These are phyloP conservation scores for Brachystomella parvula DNA, from an alignment of 1,140 invertebrate genomes.

Conservation along the genomic window DNA sequence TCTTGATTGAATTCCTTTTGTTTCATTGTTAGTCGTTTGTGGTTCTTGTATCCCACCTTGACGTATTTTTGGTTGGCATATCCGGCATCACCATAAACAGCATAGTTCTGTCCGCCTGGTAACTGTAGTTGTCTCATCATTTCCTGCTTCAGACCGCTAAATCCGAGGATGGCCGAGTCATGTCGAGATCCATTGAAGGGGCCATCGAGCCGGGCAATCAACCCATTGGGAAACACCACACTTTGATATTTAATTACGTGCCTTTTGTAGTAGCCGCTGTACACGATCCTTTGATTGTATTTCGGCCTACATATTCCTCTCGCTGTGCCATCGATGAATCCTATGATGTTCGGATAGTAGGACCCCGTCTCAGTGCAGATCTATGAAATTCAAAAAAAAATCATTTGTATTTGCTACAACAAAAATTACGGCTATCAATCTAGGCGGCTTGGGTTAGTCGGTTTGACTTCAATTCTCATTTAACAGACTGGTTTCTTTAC, in stretches of 20 bases:
- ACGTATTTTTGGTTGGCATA: not conserved
- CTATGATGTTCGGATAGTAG: not conserved
- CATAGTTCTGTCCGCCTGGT: not conserved
- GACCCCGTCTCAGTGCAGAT: not conserved
- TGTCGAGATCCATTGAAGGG: conserved; percentile 13
- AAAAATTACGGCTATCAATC: not conserved
- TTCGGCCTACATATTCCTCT: conserved; percentile 17
- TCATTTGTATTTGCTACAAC: not conserved
- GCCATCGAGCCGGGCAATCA: conserved; percentile 16
- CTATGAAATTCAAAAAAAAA: not conserved
- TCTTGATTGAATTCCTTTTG: not conserved
- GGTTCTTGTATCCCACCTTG: not conserved
- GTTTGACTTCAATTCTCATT: not conserved
- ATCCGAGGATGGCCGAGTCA: not conserved
- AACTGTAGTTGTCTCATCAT: not conserved
- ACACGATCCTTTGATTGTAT: conserved; percentile 3
- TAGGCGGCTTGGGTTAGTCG: not conserved
- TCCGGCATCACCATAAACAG: not conserved
- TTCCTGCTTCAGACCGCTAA: not conserved
- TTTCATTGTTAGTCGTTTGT: not conserved
- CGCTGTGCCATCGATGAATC: conserved; percentile 20
- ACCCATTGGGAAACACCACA: conserved; percentile 15
- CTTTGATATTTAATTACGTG: conserved; percentile 14
- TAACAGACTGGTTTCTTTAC: not conserved
- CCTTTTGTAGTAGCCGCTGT: conserved; percentile 15